phyloP scores from a whole-genome alignment of 2,888 invertebrate species.

The Habroteleia sp. region DNA sequence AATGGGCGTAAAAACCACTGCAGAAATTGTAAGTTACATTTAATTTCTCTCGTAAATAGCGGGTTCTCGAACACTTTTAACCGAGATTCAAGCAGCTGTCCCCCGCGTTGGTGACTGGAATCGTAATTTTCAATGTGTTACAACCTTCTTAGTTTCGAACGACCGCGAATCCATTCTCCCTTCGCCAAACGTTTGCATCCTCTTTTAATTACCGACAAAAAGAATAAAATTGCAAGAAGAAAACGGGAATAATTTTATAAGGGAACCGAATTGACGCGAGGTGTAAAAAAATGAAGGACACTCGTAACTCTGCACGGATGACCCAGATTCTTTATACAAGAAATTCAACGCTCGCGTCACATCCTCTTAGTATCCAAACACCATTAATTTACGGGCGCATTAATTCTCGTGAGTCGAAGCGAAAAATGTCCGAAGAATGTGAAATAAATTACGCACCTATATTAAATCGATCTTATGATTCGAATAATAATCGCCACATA shows the following conservation, averaged over 20 bases:
- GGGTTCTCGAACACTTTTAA: slow-evolving; percentile 55
- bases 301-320: slow-evolving; percentile 39
- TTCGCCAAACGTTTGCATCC: slow-evolving; percentile 29
- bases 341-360: slow-evolving; percentile 44
- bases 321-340: slow-evolving; percentile 37
- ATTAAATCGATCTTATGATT: slow-evolving; percentile 25
- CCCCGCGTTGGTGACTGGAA: slow-evolving; percentile 59
- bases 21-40: slow-evolving; percentile 57
- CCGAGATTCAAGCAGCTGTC: slow-evolving; percentile 68
- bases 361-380: slow-evolving; percentile 13
- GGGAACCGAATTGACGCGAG: not conserved
- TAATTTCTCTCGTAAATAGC: slow-evolving; percentile 61
- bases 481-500: slow-evolving; percentile 14
- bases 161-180: slow-evolving; percentile 4
- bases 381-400: slow-evolving; percentile 24
- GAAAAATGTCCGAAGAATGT: slow-evolving; percentile 2
- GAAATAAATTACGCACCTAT: slow-evolving; percentile 6
- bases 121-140: slow-evolving; percentile 63
- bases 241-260: not conserved
- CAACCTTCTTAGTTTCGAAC: slow-evolving; percentile 54
- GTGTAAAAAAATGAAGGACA: slow-evolving; percentile 10
- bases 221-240: not conserved
- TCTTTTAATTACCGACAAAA: slow-evolving; percentile 26
- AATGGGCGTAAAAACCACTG: slow-evolving; percentile 61
- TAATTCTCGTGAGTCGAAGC: slow-evolving; percentile 21